phyloP scores from a whole-genome alignment of 2,888 invertebrate species.

The Megamerina dolium region DNA sequence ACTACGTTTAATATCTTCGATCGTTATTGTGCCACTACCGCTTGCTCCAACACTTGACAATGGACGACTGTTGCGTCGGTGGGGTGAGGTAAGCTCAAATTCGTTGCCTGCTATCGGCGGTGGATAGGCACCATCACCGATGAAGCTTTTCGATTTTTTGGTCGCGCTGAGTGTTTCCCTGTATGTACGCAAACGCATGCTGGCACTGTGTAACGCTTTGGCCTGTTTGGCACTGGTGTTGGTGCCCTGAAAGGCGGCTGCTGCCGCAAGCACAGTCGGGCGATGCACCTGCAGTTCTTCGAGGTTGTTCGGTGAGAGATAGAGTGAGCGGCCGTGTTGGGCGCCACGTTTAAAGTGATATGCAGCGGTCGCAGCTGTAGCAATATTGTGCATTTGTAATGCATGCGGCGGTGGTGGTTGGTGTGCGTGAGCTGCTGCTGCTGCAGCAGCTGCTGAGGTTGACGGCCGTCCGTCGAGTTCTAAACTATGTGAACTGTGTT shows the following conservation, averaged over 20 bases:
- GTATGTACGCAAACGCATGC: slow-evolving; percentile 46
- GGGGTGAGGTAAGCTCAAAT: slow-evolving; percentile 47
- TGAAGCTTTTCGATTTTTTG: slow-evolving; percentile 50
- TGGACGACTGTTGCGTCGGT: slow-evolving; percentile 48
- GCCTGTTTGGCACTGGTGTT: slow-evolving; percentile 48
- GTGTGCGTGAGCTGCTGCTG: slow-evolving; percentile 23
- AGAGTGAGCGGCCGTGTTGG: slow-evolving; percentile 47
- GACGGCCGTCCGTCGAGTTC: slow-evolving; percentile 45
- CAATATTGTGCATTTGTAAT: slow-evolving; percentile 40
- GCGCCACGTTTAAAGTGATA: slow-evolving; percentile 47
- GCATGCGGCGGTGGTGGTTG: slow-evolving; percentile 31
- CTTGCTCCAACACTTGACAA: slow-evolving; percentile 34
- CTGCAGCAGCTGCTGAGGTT: slow-evolving; percentile 33
- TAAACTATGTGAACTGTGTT: slow-evolving; percentile 48
- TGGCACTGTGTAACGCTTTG: slow-evolving; percentile 47
- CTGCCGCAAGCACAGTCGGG: slow-evolving; percentile 42
- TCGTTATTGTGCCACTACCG: slow-evolving; percentile 32
- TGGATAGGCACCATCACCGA: slow-evolving; percentile 39
- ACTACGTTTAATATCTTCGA: slow-evolving; percentile 48
- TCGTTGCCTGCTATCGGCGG: slow-evolving; percentile 32
- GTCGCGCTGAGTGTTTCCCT: slow-evolving; percentile 46
- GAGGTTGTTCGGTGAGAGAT: slow-evolving; percentile 47
- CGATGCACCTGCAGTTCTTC: slow-evolving; percentile 46
- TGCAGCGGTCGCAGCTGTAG: slow-evolving; percentile 39
- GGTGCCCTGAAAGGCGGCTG: slow-evolving; percentile 46